These are phyloP conservation scores for Spea bombifrons DNA, from an alignment of 2,113 vertebrate species.

Conservation along the genomic window DNA sequence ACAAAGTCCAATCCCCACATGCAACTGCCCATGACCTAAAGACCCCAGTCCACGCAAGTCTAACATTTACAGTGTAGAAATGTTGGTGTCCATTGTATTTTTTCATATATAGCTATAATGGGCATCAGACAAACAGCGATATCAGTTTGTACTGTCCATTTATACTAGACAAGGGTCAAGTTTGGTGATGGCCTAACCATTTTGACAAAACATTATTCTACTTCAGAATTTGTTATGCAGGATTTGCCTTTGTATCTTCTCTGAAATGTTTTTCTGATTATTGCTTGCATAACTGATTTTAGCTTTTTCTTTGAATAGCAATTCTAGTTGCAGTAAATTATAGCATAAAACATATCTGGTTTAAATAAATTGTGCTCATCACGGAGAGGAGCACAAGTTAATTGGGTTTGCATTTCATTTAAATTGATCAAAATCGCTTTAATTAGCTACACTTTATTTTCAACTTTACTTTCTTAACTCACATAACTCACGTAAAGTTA, in stretches of 20 bases:
- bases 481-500: slow-evolving; percentile 10
- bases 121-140: too few species aligned
- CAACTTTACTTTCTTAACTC: neutral
- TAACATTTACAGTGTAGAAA: too few species aligned
- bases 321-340: slow-evolving; percentile 16
- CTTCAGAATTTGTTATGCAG: too few species aligned
- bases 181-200: too few species aligned
- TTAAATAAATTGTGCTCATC: slow-evolving; percentile 21
- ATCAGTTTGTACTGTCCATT: too few species aligned
- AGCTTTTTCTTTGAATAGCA: slow-evolving; percentile 1
- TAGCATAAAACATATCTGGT: neutral
- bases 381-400: slow-evolving; percentile 6
- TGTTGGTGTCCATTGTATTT: too few species aligned
- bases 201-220: too few species aligned
- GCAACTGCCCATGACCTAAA: too few species aligned
- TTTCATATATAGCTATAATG: too few species aligned
- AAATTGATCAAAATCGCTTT: slow-evolving; percentile 20
- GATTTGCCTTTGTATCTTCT: neutral
- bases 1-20: too few species aligned
- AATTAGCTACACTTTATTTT: slow-evolving; percentile 22
- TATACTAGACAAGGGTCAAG: too few species aligned
- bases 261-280: neutral
- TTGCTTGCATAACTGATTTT: neutral
- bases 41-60: too few species aligned
- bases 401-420: slow-evolving; percentile 25